phyloP scores from a whole-genome alignment of 2,113 vertebrate species.

The Megaleporinus macrocephalus region DNA sequence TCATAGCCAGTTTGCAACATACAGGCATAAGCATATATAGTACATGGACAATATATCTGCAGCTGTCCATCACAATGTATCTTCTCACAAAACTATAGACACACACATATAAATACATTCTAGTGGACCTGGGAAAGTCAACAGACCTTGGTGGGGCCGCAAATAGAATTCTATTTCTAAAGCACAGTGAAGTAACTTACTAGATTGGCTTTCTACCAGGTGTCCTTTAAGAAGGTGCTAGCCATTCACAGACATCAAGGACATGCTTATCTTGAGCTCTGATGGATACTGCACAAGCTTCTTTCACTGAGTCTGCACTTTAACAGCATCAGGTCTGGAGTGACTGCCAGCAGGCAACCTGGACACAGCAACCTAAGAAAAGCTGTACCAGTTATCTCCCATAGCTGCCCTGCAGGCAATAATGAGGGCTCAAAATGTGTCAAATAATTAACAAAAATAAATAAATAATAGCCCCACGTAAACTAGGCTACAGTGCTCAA shows the following conservation, averaged over 20 bases:
- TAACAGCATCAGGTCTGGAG: background rate
- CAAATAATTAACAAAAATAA: background rate
- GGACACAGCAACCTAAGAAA: background rate
- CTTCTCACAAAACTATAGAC: background rate
- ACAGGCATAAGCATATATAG: too few species aligned
- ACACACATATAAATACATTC: background rate
- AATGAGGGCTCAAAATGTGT: background rate
- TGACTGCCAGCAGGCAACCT: background rate
- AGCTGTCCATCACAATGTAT: background rate
- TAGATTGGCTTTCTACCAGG: background rate
- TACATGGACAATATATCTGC: background rate
- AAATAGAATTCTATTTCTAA: slow-evolving; percentile 42
- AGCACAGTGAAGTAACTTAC: background rate
- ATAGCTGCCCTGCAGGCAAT: background rate
- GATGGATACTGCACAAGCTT: slow-evolving; percentile 4
- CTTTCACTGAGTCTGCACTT: background rate
- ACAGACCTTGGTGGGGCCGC: background rate
- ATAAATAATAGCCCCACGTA: background rate
- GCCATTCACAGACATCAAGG: slow-evolving; percentile 9
- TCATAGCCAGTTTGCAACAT: too few species aligned
- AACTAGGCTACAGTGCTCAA: background rate
- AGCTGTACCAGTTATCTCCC: background rate
- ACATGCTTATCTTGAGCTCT: background rate
- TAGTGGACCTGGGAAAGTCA: background rate
- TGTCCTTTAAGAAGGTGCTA: background rate